Conservation (phyloP, 2,113 vertebrate genomes). For the Brienomyrus longianalis region DNA sequence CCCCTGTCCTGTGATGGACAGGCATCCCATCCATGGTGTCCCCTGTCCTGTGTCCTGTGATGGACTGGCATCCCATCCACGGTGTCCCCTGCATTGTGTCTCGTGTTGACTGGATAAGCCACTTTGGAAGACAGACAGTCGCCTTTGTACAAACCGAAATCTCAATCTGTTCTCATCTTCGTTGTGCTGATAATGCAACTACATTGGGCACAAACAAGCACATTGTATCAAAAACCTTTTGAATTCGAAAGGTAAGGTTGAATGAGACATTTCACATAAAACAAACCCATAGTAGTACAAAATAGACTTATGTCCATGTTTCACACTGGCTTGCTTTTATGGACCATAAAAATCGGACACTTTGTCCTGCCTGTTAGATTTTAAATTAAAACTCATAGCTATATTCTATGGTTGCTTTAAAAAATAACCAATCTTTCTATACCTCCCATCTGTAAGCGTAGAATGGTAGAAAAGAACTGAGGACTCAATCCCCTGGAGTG, state of each 20-base stretch:
- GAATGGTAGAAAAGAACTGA: background rate
- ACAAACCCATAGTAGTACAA: background rate
- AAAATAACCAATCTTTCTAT: background rate
- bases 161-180: background rate
- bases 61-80: no score
- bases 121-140: background rate
- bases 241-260: background rate
- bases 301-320: background rate
- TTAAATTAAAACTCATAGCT: background rate
- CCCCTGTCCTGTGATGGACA: no score
- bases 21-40: no score
- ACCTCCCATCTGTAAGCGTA: background rate
- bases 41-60: no score
- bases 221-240: background rate
- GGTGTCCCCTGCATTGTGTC: background rate
- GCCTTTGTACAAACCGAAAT: background rate
- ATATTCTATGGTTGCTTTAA: background rate
- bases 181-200: background rate
- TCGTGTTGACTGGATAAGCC: background rate
- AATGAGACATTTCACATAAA: background rate
- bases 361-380: background rate
- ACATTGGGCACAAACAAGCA: background rate
- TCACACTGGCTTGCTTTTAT: background rate
- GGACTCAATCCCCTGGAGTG: background rate
- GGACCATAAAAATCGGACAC: background rate